These are phyloP conservation scores for Acropora yongei DNA, from an alignment of 64 coral and sea anemone species.

Conservation along the genomic window DNA sequence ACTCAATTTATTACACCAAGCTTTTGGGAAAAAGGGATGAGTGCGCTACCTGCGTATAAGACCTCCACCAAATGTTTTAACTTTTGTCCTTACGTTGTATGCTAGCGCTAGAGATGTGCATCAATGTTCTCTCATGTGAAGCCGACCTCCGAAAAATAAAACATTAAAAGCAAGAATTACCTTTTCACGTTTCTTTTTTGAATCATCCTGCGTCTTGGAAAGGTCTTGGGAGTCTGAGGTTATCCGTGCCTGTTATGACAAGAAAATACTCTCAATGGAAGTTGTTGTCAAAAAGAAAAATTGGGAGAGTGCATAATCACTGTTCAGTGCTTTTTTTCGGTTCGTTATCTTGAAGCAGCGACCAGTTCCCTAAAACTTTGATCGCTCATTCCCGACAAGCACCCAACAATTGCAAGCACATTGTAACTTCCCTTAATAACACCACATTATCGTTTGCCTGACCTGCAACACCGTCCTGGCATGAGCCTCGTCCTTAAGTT, in stretches of 20 bases:
- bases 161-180: conserved; percentile 8
- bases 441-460: not conserved
- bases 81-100: too few species aligned
- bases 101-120: too few species aligned
- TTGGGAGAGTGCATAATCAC: too few species aligned
- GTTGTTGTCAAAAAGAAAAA: not conserved
- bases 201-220: conserved; percentile 73
- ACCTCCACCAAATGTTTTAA: too few species aligned
- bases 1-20: not conserved
- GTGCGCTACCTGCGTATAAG: not conserved
- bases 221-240: conserved; percentile 79
- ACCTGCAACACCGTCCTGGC: conserved; percentile 90
- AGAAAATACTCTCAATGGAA: not conserved
- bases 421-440: too few species aligned
- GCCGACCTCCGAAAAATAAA: not conserved
- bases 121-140: too few species aligned
- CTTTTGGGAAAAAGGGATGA: not conserved
- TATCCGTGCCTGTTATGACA: conserved; percentile 70
- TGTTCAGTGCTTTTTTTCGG: too few species aligned
- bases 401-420: too few species aligned
- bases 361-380: too few species aligned
- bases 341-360: too few species aligned
- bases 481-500: conserved; percentile 90
- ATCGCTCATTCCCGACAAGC: too few species aligned
- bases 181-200: conserved; percentile 93